These are phyloP conservation scores for Rhagologus leucostigma DNA, from an alignment of 2,113 vertebrate genomes.

Conservation along the genomic window DNA sequence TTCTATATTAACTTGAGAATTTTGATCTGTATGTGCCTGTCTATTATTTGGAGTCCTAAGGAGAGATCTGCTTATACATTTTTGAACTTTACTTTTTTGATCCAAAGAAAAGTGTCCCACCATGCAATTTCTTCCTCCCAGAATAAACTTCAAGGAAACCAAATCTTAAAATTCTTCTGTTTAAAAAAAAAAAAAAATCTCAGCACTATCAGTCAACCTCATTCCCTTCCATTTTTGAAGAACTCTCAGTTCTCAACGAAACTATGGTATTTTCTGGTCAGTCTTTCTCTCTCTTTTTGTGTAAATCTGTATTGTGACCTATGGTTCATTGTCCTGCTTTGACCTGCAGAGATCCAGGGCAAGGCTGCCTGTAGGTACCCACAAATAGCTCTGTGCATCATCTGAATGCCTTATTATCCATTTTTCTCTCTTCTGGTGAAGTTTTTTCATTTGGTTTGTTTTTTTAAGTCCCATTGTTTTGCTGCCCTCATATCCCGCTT, in stretches of 20 bases:
- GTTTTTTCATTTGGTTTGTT: not conserved
- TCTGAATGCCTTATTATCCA: not conserved
- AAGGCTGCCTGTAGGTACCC: not conserved
- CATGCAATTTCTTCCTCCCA: not conserved
- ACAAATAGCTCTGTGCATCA: not conserved
- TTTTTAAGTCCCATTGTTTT: not conserved
- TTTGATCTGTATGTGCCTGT: not conserved
- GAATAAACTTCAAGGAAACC: not conserved
- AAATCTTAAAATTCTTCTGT: not conserved
- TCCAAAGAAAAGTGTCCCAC: not conserved
- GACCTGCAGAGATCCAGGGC: not conserved
- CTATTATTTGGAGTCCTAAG: not conserved
- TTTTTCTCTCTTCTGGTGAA: not conserved
- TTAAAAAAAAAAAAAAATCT: not conserved
- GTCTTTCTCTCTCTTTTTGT: not conserved
- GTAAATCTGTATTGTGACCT: not conserved
- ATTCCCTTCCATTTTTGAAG: not conserved
- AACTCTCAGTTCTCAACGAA: not conserved
- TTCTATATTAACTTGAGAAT: not conserved
- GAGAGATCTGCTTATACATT: not conserved
- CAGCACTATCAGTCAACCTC: not conserved
- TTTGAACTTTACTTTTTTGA: not conserved
- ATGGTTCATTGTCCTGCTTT: not conserved
- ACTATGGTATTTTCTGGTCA: not conserved
- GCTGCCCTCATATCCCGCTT: not conserved